phyloP scores from a whole-genome alignment of 1,140 invertebrate genomes.

The Varroa destructor region DNA sequence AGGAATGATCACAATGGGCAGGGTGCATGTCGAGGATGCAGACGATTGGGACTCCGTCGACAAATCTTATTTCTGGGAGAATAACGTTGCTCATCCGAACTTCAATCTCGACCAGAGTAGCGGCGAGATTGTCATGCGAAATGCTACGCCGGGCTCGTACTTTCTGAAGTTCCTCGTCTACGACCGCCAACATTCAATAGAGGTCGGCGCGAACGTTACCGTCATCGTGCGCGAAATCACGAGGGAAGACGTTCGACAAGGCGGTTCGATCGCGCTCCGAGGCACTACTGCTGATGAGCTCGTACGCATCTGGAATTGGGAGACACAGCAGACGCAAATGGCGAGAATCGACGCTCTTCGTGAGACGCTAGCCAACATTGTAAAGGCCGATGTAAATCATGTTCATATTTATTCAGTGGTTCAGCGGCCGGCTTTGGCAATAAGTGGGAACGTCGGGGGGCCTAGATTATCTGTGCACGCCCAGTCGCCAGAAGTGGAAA shows the following conservation, averaged over 20 bases:
- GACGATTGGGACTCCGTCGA: constrained; percentile 88
- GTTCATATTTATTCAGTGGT: constrained; percentile 40
- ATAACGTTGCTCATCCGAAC: constrained; percentile 43
- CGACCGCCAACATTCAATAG: constrained; percentile 42
- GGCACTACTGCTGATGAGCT: constrained; percentile 72
- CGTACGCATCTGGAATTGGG: constrained; percentile 42
- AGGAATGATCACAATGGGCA: constrained; percentile 43
- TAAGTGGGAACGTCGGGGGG: too few relatives aligned
- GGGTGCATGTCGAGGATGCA: constrained; percentile 73
- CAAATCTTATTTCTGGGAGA: constrained; percentile 61
- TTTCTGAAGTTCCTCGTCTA: constrained; percentile 38
- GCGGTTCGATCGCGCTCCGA: constrained; percentile 68
- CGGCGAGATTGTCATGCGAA: constrained; percentile 69
- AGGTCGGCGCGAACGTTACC: constrained; percentile 60
- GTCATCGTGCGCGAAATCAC: constrained; percentile 70
- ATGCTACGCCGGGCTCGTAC: constrained; percentile 54
- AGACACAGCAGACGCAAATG: constrained; percentile 3
- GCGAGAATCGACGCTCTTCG: constrained; percentile 1
- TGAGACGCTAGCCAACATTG: constrained; percentile 35
- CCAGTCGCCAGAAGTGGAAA: not conserved
- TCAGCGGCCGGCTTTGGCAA: not conserved
- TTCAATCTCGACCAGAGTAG: constrained; percentile 55
- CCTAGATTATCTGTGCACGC: too few relatives aligned
- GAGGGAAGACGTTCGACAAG: constrained; percentile 72
- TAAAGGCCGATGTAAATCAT: constrained; percentile 34